Evolutionary conservation across 2,113 vertebrate species (phyloP), one percentile per base, ranked within the genome.

Genomic region (Cariama cristata): DNA sequence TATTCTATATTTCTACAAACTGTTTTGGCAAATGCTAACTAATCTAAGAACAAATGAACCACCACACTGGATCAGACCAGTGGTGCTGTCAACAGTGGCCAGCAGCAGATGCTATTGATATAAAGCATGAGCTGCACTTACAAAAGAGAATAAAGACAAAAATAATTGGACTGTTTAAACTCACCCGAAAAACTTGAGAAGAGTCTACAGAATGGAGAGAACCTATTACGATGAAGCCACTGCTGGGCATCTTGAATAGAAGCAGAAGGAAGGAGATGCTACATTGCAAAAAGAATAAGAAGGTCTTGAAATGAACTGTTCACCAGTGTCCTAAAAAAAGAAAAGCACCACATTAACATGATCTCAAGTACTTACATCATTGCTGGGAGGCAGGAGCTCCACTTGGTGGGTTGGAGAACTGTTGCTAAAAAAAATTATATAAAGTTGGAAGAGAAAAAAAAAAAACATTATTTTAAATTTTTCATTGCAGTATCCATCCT

Each of bases 161-260:
- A 86, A 42, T 28, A 82, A 62, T 53, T 49, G 76, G 55, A 92
- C 67, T 66, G 44, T 76, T 85, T 68, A 66, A 86, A 97, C 97
- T 96, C 98, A 99, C 99, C 99, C 58, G 99, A 99, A 98, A 99
- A 99, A 97, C 98, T 99, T 97, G 98, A 98, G 80, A 99, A 99
- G 96, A 99, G 98, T 95, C 99, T 98, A 97, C 99, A 99, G 98
- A 99, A 99, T 92, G 99, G 98, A 13, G 99, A 98, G 98, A 99
- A 99, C 92, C 99, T 98, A 97, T 99, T 99, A 58, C 97, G 99
- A 88, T 99, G 98, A 58, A 99, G 99, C 99, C 99, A 99, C 97
- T 99, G 99, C 98, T 99, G 99, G 79, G 98, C 98, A 40, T 99
- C 99, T 98, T 99, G 99, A 92, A 98, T 99, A 73, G 99, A 99